These are phyloP conservation scores for Pandemis heparana DNA, from an alignment of 2,888 invertebrate species.

Conservation along the genomic window DNA sequence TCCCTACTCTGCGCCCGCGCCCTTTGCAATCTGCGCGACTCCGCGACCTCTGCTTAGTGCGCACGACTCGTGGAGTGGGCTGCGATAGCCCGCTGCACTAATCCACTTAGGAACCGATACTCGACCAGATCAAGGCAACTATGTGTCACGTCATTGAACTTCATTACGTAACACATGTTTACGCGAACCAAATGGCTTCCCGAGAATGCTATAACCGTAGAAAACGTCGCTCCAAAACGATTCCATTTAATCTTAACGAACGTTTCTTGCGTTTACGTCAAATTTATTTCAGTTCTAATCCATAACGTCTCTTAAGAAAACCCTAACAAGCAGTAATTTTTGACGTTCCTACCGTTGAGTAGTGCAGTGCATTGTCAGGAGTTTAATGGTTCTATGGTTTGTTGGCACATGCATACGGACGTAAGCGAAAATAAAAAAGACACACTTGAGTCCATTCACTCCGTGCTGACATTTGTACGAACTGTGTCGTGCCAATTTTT, in stretches of 20 bases:
- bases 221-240: conserved; percentile 34
- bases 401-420: conserved; percentile 81
- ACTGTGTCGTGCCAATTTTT: conserved; percentile 72
- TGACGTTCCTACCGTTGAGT: conserved; percentile 3
- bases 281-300: conserved; percentile 36
- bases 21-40: conserved; percentile 52
- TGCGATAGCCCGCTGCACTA: conserved; percentile 69
- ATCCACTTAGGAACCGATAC: conserved; percentile 65
- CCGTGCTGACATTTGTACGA: conserved; percentile 79
- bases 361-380: neutral
- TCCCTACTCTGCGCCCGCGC: conserved; percentile 35
- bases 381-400: conserved; percentile 66
- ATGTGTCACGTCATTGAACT: conserved; percentile 59
- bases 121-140: conserved; percentile 47
- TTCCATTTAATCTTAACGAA: conserved; percentile 26
- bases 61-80: conserved; percentile 57
- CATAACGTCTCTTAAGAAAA: conserved; percentile 35
- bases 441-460: conserved; percentile 82
- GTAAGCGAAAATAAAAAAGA: conserved; percentile 77
- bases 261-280: conserved; percentile 17
- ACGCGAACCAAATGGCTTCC: conserved; percentile 35
- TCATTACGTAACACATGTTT: conserved; percentile 49
- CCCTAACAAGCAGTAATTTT: conserved; percentile 24
- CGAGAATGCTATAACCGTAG: conserved; percentile 31
- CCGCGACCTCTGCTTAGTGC: conserved; percentile 65